A percentile compares a stretch with the other conserved stretches of the same genome.
phyloP scores from a whole-genome alignment of 2,113 vertebrate genomes.

The Calidris pygmaea region DNA sequence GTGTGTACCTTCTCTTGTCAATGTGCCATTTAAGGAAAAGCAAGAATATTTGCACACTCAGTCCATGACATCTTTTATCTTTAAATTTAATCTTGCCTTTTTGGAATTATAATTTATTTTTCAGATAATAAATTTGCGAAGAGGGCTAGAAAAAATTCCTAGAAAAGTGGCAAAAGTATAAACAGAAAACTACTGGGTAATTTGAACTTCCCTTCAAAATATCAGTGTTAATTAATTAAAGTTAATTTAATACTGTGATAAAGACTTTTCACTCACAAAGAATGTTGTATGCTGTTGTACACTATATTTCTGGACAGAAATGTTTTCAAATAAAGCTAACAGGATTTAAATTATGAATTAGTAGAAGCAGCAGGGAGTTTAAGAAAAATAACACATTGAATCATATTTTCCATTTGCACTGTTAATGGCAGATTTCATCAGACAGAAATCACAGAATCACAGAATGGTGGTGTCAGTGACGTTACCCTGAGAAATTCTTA shows the following conservation, averaged over 20 bases:
- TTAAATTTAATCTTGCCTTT: neutral
- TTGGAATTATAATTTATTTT: neutral
- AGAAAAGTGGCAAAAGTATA: neutral
- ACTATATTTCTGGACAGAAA: slow-evolving; percentile 32
- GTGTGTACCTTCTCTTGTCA: neutral
- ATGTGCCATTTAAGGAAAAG: neutral
- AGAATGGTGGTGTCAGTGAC: slow-evolving; percentile 8
- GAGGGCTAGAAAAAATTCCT: neutral
- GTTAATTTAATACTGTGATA: neutral
- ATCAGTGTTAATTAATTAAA: neutral
- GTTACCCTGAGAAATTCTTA: slow-evolving; percentile 35
- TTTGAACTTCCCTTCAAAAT: neutral
- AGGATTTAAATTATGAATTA: slow-evolving; percentile 68
- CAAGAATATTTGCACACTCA: neutral
- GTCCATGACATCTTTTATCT: neutral
- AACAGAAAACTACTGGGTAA: neutral
- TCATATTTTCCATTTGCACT: slow-evolving; percentile 49
- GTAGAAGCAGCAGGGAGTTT: slow-evolving; percentile 17
- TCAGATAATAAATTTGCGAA: neutral
- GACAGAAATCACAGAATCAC: neutral
- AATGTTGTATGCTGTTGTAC: neutral
- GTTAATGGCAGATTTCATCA: slow-evolving; percentile 47
- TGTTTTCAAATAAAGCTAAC: slow-evolving; percentile 59
- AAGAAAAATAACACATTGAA: slow-evolving; percentile 13
- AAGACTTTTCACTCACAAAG: neutral